Evolutionary conservation across 2,888 invertebrate species (phyloP).

Genomic region (Sclerodermus sp.): DNA sequence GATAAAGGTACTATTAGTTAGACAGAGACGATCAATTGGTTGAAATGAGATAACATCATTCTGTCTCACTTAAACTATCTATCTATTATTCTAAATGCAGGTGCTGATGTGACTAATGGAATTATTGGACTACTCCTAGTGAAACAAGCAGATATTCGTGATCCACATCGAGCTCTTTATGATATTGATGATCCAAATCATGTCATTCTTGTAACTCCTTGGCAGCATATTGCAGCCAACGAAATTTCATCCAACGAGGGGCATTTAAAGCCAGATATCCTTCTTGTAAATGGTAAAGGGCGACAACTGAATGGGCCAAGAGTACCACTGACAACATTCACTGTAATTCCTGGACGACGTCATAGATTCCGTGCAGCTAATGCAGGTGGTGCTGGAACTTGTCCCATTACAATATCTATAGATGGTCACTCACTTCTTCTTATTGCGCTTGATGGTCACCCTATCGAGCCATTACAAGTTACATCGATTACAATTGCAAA

Average conservation of each 20-base stretch:
- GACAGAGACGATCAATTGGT: too few relatives aligned
- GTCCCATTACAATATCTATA: conserved; percentile 69
- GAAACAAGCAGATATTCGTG: conserved; percentile 65
- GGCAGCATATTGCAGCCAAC: conserved; percentile 62
- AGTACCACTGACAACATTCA: conserved; percentile 55
- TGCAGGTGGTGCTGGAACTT: conserved; percentile 68
- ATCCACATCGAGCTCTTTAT: conserved; percentile 66
- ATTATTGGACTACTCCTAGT: conserved; percentile 73
- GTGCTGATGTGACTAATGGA: conserved; percentile 70
- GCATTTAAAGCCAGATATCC: conserved; percentile 60
- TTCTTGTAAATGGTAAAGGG: conserved; percentile 69
- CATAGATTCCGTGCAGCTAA: conserved; percentile 71
- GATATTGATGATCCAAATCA: conserved; percentile 73
- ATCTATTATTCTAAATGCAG: too few relatives aligned
- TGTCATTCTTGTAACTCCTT: conserved; percentile 71
- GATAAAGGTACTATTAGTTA: too few relatives aligned
- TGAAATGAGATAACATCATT: too few relatives aligned
- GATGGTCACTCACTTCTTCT: conserved; percentile 67
- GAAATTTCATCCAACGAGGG: conserved; percentile 53
- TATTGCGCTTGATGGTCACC: conserved; percentile 73
- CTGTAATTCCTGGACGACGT: conserved; percentile 63
- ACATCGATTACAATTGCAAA: conserved; percentile 64
- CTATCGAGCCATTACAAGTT: conserved; percentile 64
- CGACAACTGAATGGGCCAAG: conserved; percentile 58
- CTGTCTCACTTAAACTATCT: too few relatives aligned